Percentiles rank a stretch among this genome's conserved stretches.
Evolutionary conservation across 2,113 vertebrate genomes (phyloP).

Genomic region (Montifringilla adamsi): DNA sequence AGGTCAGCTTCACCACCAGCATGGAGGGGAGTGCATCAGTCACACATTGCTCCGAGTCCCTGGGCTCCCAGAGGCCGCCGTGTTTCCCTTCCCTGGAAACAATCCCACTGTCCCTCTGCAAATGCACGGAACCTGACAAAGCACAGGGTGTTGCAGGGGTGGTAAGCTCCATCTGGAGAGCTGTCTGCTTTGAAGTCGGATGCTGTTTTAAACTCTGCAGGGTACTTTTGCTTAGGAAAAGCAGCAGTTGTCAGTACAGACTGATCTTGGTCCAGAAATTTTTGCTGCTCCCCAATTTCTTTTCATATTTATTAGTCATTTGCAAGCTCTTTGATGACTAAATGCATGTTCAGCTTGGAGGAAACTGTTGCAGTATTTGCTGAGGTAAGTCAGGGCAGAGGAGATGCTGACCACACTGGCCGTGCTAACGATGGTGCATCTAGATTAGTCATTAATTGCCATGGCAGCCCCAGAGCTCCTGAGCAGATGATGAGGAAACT

Average conservation of each 20-base stretch:
- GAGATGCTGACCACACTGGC: neutral
- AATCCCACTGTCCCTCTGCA: neutral
- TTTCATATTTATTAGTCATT: neutral
- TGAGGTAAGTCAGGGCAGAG: neutral
- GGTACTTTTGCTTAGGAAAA: neutral
- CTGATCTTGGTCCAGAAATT: conserved; percentile 33
- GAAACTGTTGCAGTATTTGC: neutral
- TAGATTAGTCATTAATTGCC: neutral
- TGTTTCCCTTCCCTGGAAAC: neutral
- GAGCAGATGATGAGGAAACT: neutral
- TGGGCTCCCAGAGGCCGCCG: neutral
- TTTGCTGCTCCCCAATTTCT: neutral
- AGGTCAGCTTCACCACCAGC: neutral
- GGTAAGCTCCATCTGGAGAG: conserved; percentile 40
- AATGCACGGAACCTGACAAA: neutral
- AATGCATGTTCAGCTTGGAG: neutral
- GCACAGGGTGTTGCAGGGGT: neutral
- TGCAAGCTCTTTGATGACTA: conserved; percentile 12
- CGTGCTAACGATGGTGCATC: rapidly evolving
- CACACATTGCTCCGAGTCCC: rapidly evolving
- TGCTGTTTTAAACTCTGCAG: neutral
- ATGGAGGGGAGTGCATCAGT: rapidly evolving
- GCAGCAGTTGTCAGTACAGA: conserved; percentile 38
- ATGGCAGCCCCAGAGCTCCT: neutral
- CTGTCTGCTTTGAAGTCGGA: conserved; percentile 4